Evolutionary conservation across 2,797 vertebrate species (phyloP), one percentile per base, ranked within the genome.

Genomic region (Rhynchotus rufescens): DNA sequence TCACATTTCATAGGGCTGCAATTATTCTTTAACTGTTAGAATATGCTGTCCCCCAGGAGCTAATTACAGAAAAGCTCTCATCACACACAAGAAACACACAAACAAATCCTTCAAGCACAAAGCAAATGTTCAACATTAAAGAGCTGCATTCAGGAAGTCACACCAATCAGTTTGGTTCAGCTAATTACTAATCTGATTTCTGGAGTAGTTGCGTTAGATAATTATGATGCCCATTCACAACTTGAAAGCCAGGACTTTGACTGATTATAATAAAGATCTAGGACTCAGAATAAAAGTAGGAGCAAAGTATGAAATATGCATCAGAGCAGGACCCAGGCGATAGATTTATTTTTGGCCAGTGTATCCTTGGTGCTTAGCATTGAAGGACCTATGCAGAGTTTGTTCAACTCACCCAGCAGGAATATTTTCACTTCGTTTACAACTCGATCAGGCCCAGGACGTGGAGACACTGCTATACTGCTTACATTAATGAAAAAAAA

Each of bases 41-140:
- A 99, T 98, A 98, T 97, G 97, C 97, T 97, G 98, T 99, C 99
- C 99, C 99, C 97, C 95, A 99, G 99, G 99, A 99, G 97, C 99
- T 99, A 99, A 99, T 99, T 99, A 99, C 98, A 98, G 98, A 98
- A 98, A 98, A 99, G 98, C 98, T 98, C 98, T 99, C 99, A 99
- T 99, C 98, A 98, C 98, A 98, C 98, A 96, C 98, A 97, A 98
- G 98, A 98, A 99, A 99, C 98, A 99, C 98, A 99, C 98, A 99
- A 99, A 99, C 99, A 99, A 99, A 99, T 99, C 99, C 98, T 99
- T 99, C 98, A 99, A 99, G 98, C 99, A 99, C 98, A 99, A 98
- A 99, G 98, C 98, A 98, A 99, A 98, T 99, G 98, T 98, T 99
- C 98, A 99, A 99, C 99, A 99, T 99, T 98, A 99, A 99, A 99